Conservation (phyloP, 2,797 vertebrate genomes). For the Cercopithecus diana region DNA sequence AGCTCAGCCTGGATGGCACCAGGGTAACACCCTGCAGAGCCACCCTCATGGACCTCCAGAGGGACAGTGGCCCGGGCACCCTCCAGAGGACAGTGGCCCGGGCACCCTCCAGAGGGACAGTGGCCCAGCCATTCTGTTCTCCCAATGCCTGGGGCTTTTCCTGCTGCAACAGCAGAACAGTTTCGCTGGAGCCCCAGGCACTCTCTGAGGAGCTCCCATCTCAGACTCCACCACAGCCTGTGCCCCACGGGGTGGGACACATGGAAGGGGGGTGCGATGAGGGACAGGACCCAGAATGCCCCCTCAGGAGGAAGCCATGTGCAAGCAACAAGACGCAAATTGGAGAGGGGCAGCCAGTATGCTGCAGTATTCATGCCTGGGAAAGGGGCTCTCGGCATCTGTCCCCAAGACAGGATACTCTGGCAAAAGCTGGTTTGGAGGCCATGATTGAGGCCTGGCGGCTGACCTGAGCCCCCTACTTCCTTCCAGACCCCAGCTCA, state of each 20-base stretch:
- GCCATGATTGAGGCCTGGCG: neutral
- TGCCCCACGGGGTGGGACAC: accelerated
- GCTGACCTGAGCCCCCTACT: neutral
- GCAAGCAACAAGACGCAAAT: neutral
- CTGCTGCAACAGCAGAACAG: neutral
- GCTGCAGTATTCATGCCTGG: neutral
- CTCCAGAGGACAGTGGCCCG: too few species aligned
- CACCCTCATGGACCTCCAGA: neutral
- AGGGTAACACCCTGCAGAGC: neutral
- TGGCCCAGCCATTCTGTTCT: neutral
- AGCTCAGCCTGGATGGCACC: neutral
- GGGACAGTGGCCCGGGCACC: accelerated
- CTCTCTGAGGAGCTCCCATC: neutral
- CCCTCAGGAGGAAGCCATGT: accelerated
- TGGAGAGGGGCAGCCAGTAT: neutral
- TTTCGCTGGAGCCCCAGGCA: neutral
- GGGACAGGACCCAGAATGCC: neutral
- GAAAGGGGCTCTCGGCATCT: neutral
- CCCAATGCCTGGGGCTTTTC: accelerated
- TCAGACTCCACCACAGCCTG: neutral
- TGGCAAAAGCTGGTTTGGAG: neutral
- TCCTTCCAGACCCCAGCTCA: neutral
- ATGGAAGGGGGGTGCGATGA: neutral
- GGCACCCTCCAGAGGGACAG: too few species aligned
- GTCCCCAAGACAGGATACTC: neutral